Evolutionary conservation across 2,888 invertebrate genomes (phyloP), one percentile per base, ranked within the genome.

Genomic region (Acleris cristana): DNA sequence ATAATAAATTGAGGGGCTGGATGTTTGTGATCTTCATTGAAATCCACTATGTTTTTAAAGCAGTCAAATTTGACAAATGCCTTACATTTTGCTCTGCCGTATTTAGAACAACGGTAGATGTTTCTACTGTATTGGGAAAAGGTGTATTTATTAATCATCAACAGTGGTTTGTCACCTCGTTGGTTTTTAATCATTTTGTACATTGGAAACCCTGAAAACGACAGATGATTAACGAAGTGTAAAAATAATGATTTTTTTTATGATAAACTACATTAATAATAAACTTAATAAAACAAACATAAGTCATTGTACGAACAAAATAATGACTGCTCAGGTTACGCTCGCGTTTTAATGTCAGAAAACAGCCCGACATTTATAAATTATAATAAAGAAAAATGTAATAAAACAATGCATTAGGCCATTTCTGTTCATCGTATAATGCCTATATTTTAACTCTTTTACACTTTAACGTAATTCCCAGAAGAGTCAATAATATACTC

Each of bases 1-100:
- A 57, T 48, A 3, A 65, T 49, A 21, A 62, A 69, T 2, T 30
- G 40, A 5, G 70, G 68, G 21, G 64, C 54, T 7, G 40, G 19
- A 26, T 61, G 61, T 14, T 23, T 61, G 40, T 61, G 61, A n/a
- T 40, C 10, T 7, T 51, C 53, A 8, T 21, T 14, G 8, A 44
- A 40, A 0, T 16, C 5, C n/a, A 10, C 12, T n/a, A 61, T 53
- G 2, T n/a, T 23, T 8, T 52, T 23, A 18, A 16, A n/a, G 3
- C 5, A 6, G 12, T 52, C 16, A 16, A 61, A 14, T 52, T 44
- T 61, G 12, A 44, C 40, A n/a, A 12, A 26, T 3, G 49, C 34
- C 3, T 21, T 6, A n/a, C 60, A 60, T 23, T 60, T 52, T 1
- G 7, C n/a, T 34, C 59, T 30, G 7, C 16, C n/a, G 18, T 60